These are phyloP conservation scores for Eulimnadia texana DNA, from an alignment of 1,140 invertebrate species.

Conservation along the genomic window DNA sequence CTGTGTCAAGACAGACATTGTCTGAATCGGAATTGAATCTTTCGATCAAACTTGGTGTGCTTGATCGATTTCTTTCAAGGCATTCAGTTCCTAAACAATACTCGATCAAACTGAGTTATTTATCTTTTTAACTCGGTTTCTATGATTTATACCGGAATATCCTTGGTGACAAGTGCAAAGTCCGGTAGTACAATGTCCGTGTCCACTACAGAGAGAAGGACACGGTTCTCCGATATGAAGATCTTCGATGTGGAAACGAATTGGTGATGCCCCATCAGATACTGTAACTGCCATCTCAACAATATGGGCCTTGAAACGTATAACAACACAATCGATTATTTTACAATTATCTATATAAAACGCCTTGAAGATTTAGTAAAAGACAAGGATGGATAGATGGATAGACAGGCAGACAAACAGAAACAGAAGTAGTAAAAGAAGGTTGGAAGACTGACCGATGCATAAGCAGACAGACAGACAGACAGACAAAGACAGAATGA, in stretches of 20 bases:
- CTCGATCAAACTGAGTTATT: neutral
- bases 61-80: constrained; percentile 19
- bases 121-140: neutral
- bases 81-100: neutral
- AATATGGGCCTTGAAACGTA: neutral
- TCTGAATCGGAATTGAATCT: constrained; percentile 25
- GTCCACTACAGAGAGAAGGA: constrained; percentile 29
- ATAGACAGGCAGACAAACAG: neutral
- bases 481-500: neutral
- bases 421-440: neutral
- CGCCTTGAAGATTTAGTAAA: too few relatives aligned
- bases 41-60: constrained; percentile 19
- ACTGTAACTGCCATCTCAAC: neutral
- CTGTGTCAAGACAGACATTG: neutral
- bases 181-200: constrained; percentile 28
- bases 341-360: too few relatives aligned
- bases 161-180: constrained; percentile 25
- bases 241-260: neutral
- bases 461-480: neutral
- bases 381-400: neutral
- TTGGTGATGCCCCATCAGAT: constrained; percentile 1
- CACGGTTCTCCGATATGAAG: constrained; percentile 30
- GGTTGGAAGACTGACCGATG: too few relatives aligned
- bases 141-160: constrained; percentile 21
- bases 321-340: too few relatives aligned